These are phyloP conservation scores for Heliconius hewitsoni DNA, from an alignment of 1,140 invertebrate species.

Conservation along the genomic window DNA sequence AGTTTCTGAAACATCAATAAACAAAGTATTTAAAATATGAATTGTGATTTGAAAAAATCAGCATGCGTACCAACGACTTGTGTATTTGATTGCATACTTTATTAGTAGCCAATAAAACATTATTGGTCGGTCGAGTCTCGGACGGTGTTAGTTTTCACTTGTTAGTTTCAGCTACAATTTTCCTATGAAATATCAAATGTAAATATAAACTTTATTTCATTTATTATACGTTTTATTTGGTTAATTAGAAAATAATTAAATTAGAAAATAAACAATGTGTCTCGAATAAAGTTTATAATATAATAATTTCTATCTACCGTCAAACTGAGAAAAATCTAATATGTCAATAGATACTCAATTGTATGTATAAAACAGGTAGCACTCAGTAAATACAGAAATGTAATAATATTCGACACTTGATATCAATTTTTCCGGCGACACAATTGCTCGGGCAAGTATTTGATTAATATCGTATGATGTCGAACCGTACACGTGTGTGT, in stretches of 20 bases:
- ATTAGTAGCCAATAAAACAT: conserved; percentile 32
- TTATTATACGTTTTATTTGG: neutral
- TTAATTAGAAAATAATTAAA: neutral
- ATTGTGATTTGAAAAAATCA: conserved; percentile 27
- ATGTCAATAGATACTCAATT: neutral
- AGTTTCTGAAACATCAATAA: conserved; percentile 6
- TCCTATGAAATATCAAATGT: conserved; percentile 15
- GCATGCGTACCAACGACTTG: neutral
- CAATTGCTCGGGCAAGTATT: conserved; percentile 11
- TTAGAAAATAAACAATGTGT: neutral
- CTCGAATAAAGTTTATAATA: neutral
- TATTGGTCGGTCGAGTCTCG: conserved; percentile 29
- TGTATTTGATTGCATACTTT: conserved; percentile 26
- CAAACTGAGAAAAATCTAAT: neutral
- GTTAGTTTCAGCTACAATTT: conserved; percentile 26
- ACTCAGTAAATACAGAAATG: neutral
- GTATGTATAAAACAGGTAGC: conserved; percentile 1
- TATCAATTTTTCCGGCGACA: conserved; percentile 11
- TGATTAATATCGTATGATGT: conserved; percentile 18
- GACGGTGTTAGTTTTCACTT: conserved; percentile 27
- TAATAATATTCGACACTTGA: conserved; percentile 15
- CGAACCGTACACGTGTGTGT: conserved; percentile 4
- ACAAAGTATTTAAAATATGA: neutral
- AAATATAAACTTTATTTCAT: neutral
- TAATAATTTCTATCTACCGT: neutral